Evolutionary conservation across 1,140 invertebrate species (phyloP).

Genomic region (Tetragonula clypearis): DNA sequence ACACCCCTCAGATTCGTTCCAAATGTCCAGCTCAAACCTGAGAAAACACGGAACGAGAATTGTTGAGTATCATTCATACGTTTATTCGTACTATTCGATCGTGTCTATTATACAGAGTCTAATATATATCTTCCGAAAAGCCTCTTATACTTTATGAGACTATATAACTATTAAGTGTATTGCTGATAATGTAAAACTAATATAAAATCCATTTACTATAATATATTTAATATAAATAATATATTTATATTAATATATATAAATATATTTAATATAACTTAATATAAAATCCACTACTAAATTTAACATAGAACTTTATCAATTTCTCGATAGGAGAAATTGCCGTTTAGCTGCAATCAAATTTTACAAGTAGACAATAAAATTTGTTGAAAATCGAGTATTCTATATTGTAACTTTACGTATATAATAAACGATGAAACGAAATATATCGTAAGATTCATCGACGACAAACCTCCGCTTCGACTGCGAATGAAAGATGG

Average conservation of each 20-base stretch:
- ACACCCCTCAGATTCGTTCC: slow-evolving; percentile 78
- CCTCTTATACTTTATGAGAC: no score
- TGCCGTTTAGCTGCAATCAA: neutral
- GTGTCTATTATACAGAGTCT: neutral
- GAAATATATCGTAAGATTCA: neutral
- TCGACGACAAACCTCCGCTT: neutral
- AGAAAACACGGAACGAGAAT: neutral
- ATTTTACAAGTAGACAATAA: neutral
- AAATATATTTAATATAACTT: no score
- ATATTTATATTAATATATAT: no score
- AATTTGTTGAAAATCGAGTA: no score
- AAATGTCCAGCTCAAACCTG: slow-evolving; percentile 75
- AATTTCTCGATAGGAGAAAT: neutral
- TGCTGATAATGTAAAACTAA: no score
- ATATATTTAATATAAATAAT: no score
- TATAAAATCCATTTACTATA: no score
- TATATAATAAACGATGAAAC: no score
- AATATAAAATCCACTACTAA: neutral
- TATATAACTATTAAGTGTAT: no score
- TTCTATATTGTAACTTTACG: neutral
- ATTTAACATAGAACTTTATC: neutral
- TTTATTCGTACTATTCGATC: neutral
- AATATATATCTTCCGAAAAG: neutral
- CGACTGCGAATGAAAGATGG: no score
- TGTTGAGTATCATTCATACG: no score